These are phyloP conservation scores for Camponotus pennsylvanicus DNA, from an alignment of 1,140 invertebrate species.

Conservation along the genomic window DNA sequence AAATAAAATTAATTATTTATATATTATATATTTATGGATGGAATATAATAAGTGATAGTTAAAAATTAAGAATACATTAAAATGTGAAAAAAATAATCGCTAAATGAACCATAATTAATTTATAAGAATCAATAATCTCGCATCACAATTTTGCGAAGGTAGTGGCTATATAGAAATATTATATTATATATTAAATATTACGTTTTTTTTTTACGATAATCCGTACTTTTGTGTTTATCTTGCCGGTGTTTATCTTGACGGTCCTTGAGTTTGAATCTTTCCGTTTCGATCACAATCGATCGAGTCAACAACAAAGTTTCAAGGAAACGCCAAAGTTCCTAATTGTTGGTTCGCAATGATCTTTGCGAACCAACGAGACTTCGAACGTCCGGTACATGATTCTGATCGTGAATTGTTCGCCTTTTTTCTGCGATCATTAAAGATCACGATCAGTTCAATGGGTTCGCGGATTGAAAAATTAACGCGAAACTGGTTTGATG, in stretches of 20 bases:
- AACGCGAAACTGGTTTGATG: not conserved
- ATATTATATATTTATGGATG: too few relatives aligned
- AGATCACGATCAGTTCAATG: not conserved
- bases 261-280: not conserved
- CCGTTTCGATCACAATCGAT: constrained; percentile 22
- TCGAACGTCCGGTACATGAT: not conserved
- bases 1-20: too few relatives aligned
- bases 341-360: constrained; percentile 39
- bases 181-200: constrained; percentile 9
- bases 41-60: too few relatives aligned
- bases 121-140: constrained; percentile 33
- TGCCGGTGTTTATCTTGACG: constrained; percentile 67
- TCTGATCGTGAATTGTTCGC: not conserved
- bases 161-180: not conserved
- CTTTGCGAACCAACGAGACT: constrained; percentile 18
- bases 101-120: constrained; percentile 54
- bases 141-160: not conserved
- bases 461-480: not conserved
- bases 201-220: constrained; percentile 34
- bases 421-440: not conserved
- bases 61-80: constrained; percentile 12
- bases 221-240: constrained; percentile 59
- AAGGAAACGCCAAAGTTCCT: constrained; percentile 21
- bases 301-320: constrained; percentile 34
- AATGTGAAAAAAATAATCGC: constrained; percentile 66